Evolutionary conservation across 2,113 vertebrate species (phyloP), one percentile per base, ranked within the genome.

Genomic region (Spizaetus ornatus): DNA sequence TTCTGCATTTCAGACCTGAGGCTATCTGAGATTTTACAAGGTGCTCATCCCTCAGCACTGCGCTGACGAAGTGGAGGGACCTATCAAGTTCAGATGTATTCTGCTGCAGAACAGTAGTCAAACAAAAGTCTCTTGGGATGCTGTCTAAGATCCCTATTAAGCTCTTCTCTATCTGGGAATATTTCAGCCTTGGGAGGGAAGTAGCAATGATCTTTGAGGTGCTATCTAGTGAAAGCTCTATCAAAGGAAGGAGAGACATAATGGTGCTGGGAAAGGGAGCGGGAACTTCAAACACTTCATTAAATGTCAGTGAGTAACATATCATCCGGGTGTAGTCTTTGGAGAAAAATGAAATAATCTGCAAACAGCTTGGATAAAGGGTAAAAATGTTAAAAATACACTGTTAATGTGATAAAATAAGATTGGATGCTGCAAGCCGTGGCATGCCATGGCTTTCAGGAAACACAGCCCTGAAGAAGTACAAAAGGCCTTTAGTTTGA

Each of bases 401-500:
- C 91, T 36, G 86, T 72, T 93, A 95, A 93, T 90, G 82, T 59
- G 90, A 96, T 91, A 86, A 90, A 94, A 85, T 80, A 83, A 63
- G 58, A 92, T 59, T 88, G 96, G 97, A 77, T 93, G 85, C 56
- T 77, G 74, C 97, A 94, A 94, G 97, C 95, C 5, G 0, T 48
- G 88, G 95, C 97, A 90, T 32, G 42, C 90, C 31, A 2, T 52
- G 92, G 96, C 96, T 97, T 96, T 96, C 95, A 91, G 97, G 97
- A 98, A 98, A 94, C 74, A 48, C 76, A 94, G 96, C 95, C 96
- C 96, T 48, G 90, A 92, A 96, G 95, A 98, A 97, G 96, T 70
- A 98, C 98, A 98, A 97, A 98, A 98, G 97, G 96, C 96, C 96
- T 98, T 98, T 98, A 97, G 97, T 98, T 90, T 94, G 96, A 98